phyloP scores from a whole-genome alignment of 2,113 vertebrate species.

The Oostethus manadensis region DNA sequence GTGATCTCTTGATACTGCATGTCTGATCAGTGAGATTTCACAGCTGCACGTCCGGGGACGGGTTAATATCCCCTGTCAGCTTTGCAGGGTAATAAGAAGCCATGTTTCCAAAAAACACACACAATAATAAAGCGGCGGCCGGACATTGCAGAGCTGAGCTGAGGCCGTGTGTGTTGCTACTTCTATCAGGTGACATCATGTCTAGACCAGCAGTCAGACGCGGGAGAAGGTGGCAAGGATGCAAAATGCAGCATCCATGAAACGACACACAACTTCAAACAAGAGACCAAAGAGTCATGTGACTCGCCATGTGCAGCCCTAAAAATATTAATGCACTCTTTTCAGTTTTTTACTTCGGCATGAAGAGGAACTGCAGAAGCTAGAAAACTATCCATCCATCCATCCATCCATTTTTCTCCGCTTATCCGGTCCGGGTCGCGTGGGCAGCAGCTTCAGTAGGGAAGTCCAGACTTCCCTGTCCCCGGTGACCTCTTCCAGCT shows the following conservation, averaged over 20 bases:
- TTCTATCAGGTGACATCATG: constrained; percentile 16
- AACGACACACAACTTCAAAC: neutral
- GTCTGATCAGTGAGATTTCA: constrained; percentile 59
- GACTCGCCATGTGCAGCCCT: neutral
- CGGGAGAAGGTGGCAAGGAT: neutral
- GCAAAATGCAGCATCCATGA: constrained; percentile 1
- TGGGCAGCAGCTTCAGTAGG: no score
- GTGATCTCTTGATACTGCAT: constrained; percentile 50
- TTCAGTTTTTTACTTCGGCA: no score
- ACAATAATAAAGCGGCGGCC: neutral
- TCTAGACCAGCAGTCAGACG: constrained; percentile 10
- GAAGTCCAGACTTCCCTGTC: no score
- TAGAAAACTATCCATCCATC: no score
- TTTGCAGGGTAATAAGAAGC: constrained; percentile 8
- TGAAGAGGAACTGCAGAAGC: no score
- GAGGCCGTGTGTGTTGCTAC: neutral
- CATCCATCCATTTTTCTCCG: no score
- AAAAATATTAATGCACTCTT: no score
- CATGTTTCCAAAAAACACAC: neutral
- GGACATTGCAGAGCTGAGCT: neutral
- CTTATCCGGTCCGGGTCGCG: no score
- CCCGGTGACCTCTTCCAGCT: no score
- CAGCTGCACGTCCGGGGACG: constrained; percentile 57
- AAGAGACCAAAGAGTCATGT: neutral
- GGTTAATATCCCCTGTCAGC: constrained; percentile 44